Evolutionary conservation across 1,140 invertebrate genomes (phyloP), one percentile per base, ranked within the genome.

Genomic region (Wiebesia pumilae): DNA sequence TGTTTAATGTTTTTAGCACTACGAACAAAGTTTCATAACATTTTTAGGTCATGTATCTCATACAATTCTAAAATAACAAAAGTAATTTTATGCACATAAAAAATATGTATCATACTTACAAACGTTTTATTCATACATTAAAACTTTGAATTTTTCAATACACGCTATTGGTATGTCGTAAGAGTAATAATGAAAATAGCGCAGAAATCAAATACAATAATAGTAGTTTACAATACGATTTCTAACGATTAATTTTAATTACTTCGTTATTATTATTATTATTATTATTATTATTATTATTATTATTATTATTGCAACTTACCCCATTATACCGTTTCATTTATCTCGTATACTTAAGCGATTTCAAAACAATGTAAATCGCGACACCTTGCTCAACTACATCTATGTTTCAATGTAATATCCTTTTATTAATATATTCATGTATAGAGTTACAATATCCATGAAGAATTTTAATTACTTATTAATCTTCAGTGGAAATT

Each of bases 21-120:
- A 35, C 33, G 4, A 38, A 65, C 51, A 58, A 67, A 71, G n/a
- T 62, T 43, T 75, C 51, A 19, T 75, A 75, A 75, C 16, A 54
- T 73, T 83, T 33, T 54, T 35, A 73, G 69, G n/a, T 47, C 81
- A 33, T 51, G 67, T 51, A 69, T 69, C 27, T 82, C 81, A 33
- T 24, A 38, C 30, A 43, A 35, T 83, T 83, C 58, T 38, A 83
- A 83, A 69, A n/a, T 38, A 83, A 83, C 47, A 38, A 58, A n/a
- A 83, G 19, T 54, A 75, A 83, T 75, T 19, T 83, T 12, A 35
- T 30, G n/a, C 40, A 30, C 12, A n/a, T 71, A 65, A 71, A 69
- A 67, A 33, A 73, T n/a, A 73, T 35, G 75, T 35, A 58, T 58
- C 27, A 30, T 2, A 16, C 24, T 30, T 43, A 12, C 24, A 35